phyloP scores from a whole-genome alignment of 2,888 invertebrate species.

The Blera fallax region DNA sequence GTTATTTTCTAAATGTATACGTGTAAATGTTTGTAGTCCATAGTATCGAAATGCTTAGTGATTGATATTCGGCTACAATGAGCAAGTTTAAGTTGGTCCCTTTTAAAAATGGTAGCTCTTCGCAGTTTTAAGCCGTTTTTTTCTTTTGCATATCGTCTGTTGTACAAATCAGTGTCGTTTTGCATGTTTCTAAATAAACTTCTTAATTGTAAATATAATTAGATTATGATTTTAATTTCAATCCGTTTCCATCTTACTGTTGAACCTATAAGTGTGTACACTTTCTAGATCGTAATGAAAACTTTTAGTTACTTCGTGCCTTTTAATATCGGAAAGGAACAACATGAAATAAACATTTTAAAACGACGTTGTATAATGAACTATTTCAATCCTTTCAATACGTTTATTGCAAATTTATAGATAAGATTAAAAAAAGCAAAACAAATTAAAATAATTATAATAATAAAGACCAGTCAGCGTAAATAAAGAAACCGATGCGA shows the following conservation, averaged over 20 bases:
- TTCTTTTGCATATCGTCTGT: not conserved
- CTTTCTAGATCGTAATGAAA: conserved; percentile 31
- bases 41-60: too few species aligned
- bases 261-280: not conserved
- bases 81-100: not conserved
- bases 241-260: not conserved
- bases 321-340: conserved; percentile 40
- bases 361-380: conserved; percentile 21
- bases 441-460: too few species aligned
- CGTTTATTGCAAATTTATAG: not conserved
- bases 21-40: too few species aligned
- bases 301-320: conserved; percentile 61
- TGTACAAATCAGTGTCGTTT: conserved; percentile 20
- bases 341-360: conserved; percentile 9
- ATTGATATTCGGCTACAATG: too few species aligned
- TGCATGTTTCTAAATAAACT: not conserved
- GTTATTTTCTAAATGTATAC: too few species aligned
- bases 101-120: not conserved
- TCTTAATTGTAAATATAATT: conserved; percentile 38
- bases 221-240: not conserved
- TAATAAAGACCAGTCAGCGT: not conserved
- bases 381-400: conserved; percentile 12
- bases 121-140: not conserved
- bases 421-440: not conserved
- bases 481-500: not conserved